A percentile compares a stretch with the other conserved stretches of the same genome.
Evolutionary conservation across 2,797 vertebrate species (phyloP).

Genomic region (Eupleurogrammus muticus): DNA sequence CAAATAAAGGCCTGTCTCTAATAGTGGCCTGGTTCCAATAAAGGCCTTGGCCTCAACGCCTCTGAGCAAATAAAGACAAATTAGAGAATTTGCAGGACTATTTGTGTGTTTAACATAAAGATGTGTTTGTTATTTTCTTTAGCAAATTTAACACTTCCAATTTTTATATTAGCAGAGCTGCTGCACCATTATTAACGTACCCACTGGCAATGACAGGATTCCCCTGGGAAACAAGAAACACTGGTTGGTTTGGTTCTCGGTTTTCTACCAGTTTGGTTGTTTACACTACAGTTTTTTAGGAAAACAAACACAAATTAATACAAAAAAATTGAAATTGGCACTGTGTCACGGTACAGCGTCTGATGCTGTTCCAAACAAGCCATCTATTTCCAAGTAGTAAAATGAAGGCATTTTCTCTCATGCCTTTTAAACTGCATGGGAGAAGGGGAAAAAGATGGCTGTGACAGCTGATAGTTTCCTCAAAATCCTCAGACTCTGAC

Average conservation of each 20-base stretch:
- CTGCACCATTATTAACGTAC: too few relatives aligned
- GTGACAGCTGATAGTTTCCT: conserved; percentile 10
- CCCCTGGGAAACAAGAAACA: too few relatives aligned
- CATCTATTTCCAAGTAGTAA: conserved; percentile 30
- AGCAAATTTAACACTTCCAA: too few relatives aligned
- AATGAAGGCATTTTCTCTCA: neutral
- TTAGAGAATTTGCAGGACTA: too few relatives aligned
- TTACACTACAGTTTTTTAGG: neutral
- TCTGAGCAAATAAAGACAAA: too few relatives aligned
- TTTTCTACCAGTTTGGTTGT: neutral
- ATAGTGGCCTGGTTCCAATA: too few relatives aligned
- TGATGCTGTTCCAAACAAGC: conserved; percentile 2
- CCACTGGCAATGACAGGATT: too few relatives aligned
- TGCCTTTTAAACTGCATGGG: conserved; percentile 6
- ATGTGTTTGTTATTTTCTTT: too few relatives aligned
- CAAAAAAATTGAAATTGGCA: neutral
- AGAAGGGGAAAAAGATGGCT: neutral
- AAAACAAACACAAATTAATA: neutral
- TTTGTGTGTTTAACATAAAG: too few relatives aligned
- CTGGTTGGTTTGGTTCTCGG: neutral
- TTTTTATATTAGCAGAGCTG: too few relatives aligned
- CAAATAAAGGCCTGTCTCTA: too few relatives aligned
- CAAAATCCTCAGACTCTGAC: conserved; percentile 9
- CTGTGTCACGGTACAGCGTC: conserved; percentile 25
- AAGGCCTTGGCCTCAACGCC: too few relatives aligned